Conservation (phyloP, 1,140 invertebrate species). For the Dinothrombium tinctorium region DNA sequence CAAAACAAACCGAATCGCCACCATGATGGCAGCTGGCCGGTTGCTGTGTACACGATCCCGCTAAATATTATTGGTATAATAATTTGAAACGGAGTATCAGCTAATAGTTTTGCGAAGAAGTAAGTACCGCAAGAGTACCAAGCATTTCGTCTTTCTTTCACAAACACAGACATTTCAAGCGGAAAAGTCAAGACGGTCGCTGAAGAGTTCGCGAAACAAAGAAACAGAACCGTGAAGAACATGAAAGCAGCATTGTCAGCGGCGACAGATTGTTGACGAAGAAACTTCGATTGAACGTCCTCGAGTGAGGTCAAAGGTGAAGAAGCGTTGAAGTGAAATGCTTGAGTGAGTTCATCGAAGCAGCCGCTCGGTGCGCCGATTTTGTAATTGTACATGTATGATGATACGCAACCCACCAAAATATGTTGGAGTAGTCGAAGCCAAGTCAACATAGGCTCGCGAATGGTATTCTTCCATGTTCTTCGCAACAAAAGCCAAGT, state of each 20-base stretch:
- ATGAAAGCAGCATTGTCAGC: conserved; percentile 56
- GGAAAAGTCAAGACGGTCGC: conserved; percentile 87
- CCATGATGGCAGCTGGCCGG: no score
- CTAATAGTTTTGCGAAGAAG: conserved; percentile 79
- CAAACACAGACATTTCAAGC: conserved; percentile 36
- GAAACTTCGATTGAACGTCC: no score
- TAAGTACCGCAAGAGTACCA: conserved; percentile 93
- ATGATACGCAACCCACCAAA: not conserved
- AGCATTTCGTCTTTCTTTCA: conserved; percentile 38
- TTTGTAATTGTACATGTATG: conserved; percentile 1
- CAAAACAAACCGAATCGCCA: no score
- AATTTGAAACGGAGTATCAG: conserved; percentile 83
- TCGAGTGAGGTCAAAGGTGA: no score
- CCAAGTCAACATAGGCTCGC: conserved; percentile 10
- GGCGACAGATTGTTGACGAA: no score
- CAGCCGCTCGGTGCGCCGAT: conserved; percentile 1
- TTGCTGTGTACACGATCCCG: no score
- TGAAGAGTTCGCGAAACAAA: conserved; percentile 91
- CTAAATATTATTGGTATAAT: no score
- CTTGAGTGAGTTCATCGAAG: not conserved
- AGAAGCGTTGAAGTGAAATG: no score
- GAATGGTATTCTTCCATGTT: conserved; percentile 1
- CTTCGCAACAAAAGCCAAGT: conserved; percentile 8
- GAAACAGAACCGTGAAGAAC: conserved; percentile 81
- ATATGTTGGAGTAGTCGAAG: conserved; percentile 7